These are phyloP conservation scores for Ceratotherium simum DNA, from an alignment of 2,113 vertebrate species.

Conservation along the genomic window DNA sequence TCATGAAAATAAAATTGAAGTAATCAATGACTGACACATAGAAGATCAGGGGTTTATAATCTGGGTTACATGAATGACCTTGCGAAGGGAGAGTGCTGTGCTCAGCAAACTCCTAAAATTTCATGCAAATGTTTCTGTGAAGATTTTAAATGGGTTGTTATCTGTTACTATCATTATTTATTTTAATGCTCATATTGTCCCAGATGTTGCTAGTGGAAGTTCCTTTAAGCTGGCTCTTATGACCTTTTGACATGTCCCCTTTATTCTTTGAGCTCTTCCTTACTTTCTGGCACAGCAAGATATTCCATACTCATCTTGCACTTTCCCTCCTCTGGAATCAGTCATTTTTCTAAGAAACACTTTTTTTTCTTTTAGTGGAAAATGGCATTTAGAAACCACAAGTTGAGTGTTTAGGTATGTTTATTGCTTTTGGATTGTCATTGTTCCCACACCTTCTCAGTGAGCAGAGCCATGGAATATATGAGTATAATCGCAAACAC, in stretches of 20 bases:
- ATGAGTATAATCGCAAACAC: background rate
- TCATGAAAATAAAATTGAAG: background rate
- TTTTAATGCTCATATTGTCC: background rate
- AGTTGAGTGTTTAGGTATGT: background rate
- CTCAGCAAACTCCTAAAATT: background rate
- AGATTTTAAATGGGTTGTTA: background rate
- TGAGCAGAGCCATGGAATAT: background rate
- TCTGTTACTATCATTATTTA: background rate
- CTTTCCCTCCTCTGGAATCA: background rate
- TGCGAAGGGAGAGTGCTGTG: background rate
- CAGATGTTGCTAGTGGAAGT: background rate
- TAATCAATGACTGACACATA: background rate
- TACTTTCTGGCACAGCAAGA: background rate
- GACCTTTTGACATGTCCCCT: background rate
- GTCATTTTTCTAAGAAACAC: background rate
- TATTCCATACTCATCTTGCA: background rate
- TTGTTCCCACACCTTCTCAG: background rate
- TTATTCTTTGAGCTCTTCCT: background rate
- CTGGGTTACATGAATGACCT: background rate
- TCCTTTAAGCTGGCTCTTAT: background rate
- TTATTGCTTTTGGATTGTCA: background rate
- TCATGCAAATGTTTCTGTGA: background rate
- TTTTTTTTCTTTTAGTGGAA: background rate
- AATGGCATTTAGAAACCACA: background rate
- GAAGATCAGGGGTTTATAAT: background rate